phyloP scores from a whole-genome alignment of 2,888 invertebrate genomes.

The Callyntrura guangdongensis region DNA sequence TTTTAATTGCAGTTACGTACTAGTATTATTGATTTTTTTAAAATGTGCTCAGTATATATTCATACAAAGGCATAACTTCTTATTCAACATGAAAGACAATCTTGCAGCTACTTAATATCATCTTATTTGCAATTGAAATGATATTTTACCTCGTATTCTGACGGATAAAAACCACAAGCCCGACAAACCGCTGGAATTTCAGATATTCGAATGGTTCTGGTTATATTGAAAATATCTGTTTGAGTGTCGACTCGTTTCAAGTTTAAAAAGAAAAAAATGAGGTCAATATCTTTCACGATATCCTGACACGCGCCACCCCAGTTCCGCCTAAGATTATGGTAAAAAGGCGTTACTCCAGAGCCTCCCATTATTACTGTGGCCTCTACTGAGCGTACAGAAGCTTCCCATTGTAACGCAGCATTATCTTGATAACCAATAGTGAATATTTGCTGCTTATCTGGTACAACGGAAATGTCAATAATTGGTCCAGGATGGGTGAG shows the following conservation, averaged over 20 bases:
- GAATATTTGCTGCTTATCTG: constrained; percentile 77
- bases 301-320: constrained; percentile 81
- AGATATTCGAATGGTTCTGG: constrained; percentile 79
- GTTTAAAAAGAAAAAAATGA: constrained; percentile 83
- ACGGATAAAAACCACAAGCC: constrained; percentile 83
- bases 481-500: constrained; percentile 81
- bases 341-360: constrained; percentile 78
- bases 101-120: no score
- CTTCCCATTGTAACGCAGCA: constrained; percentile 79
- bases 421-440: constrained; percentile 81
- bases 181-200: constrained; percentile 82
- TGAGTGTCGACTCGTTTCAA: constrained; percentile 79
- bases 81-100: no score
- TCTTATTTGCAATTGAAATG: no score
- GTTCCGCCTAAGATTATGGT: constrained; percentile 76
- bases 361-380: constrained; percentile 78
- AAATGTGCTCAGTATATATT: no score
- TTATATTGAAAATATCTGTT: constrained; percentile 80
- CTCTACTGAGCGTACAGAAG: constrained; percentile 69
- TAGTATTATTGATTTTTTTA: neutral
- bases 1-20: no score
- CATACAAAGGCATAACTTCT: no score
- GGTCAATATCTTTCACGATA: constrained; percentile 81
- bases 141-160: constrained; percentile 84
- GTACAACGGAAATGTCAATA: constrained; percentile 71